Conservation (phyloP, 35 echinoderm and acorn worm genomes). For the Nesometra sesokonis region DNA sequence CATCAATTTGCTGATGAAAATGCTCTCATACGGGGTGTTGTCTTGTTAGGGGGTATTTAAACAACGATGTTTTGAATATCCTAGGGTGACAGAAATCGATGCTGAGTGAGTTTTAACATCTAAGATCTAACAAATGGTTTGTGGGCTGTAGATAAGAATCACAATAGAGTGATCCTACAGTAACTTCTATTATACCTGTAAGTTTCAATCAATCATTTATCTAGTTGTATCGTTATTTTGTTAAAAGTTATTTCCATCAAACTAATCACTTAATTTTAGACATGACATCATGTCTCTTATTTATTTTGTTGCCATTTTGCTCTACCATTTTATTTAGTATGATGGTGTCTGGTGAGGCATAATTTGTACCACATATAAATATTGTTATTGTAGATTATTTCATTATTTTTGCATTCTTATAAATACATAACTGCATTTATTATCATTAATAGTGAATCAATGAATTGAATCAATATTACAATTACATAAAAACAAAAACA, state of each 20-base stretch:
- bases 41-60: background rate
- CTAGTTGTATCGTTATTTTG: background rate
- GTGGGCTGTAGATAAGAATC: background rate
- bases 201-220: background rate
- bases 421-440: too few species aligned
- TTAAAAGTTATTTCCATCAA: background rate
- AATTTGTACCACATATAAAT: too few species aligned
- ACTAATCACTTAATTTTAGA: too few species aligned
- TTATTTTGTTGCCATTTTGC: too few species aligned
- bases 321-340: too few species aligned
- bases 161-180: background rate
- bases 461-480: too few species aligned
- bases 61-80: background rate
- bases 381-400: too few species aligned
- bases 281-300: too few species aligned
- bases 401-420: too few species aligned
- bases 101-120: background rate
- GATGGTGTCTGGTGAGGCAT: too few species aligned
- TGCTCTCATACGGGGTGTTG: background rate
- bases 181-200: background rate
- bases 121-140: background rate
- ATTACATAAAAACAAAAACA: too few species aligned
- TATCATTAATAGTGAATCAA: too few species aligned
- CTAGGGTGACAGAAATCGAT: background rate
- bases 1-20: background rate